Conservation (phyloP, 2,888 invertebrate genomes). For the Mycalesis mineus region DNA sequence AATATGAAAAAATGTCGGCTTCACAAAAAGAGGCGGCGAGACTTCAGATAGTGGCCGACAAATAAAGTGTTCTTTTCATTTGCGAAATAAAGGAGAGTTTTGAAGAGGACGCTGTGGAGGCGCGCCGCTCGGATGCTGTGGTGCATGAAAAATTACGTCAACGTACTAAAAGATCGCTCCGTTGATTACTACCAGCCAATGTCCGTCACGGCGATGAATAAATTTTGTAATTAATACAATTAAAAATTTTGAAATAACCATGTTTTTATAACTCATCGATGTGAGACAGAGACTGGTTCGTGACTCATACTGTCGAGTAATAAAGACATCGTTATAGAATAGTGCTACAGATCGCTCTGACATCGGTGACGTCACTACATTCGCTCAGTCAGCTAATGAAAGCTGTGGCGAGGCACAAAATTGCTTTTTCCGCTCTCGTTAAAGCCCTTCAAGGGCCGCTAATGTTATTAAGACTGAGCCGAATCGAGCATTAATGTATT, state of each 20-base stretch:
- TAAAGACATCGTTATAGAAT: too few relatives aligned
- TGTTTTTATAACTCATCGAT: too few relatives aligned
- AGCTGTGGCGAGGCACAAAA: background rate
- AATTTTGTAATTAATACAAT: too few relatives aligned
- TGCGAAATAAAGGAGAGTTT: background rate
- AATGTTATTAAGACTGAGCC: background rate
- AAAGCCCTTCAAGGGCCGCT: background rate
- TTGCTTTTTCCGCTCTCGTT: background rate
- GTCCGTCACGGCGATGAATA: too few relatives aligned
- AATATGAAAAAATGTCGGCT: background rate
- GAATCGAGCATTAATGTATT: background rate
- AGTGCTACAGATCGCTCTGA: too few relatives aligned
- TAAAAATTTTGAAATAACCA: too few relatives aligned
- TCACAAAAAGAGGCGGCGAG: background rate
- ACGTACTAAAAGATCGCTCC: too few relatives aligned
- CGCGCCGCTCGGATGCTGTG: background rate
- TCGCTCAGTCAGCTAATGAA: background rate
- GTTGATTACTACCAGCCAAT: too few relatives aligned
- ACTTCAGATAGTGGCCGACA: background rate
- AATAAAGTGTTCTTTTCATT: background rate
- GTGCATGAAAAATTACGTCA: too few relatives aligned
- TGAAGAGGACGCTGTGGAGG: background rate
- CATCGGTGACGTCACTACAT: background rate
- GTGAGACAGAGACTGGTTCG: too few relatives aligned
- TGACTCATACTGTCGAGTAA: too few relatives aligned